A percentile compares a stretch with the other conserved stretches of the same genome.
Conservation (phyloP, 2,113 vertebrate species). For the Sapajus apella region DNA sequence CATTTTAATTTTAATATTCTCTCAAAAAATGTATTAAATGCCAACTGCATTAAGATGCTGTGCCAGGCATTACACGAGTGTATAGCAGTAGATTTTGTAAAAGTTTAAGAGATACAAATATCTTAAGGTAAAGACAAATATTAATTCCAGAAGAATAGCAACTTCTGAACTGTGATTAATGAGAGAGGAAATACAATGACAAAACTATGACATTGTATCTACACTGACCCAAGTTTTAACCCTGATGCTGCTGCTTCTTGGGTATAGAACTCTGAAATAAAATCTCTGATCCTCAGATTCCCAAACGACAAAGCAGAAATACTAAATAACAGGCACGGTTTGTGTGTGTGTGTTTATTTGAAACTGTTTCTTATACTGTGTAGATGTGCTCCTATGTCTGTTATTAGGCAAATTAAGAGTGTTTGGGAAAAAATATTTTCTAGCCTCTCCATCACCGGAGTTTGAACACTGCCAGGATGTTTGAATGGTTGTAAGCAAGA, state of each 20-base stretch:
- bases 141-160: background rate
- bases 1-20: slow-evolving; percentile 27
- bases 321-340: background rate
- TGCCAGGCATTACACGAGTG: background rate
- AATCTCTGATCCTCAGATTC: background rate
- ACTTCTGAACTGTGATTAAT: background rate
- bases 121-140: slow-evolving; percentile 3
- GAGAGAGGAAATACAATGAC: background rate
- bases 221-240: background rate
- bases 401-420: background rate
- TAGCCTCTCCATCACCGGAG: background rate
- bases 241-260: background rate
- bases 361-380: background rate
- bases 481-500: background rate
- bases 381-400: background rate
- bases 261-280: background rate
- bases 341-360: background rate
- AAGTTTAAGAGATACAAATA: background rate
- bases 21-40: slow-evolving; percentile 13
- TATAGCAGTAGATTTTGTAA: background rate
- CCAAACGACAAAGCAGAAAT: background rate
- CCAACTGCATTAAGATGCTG: background rate
- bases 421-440: background rate
- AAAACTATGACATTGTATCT: background rate
- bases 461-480: background rate